Evolutionary conservation across 2,888 invertebrate species (phyloP), one percentile per base, ranked within the genome.

Genomic region (Erynnis tages): DNA sequence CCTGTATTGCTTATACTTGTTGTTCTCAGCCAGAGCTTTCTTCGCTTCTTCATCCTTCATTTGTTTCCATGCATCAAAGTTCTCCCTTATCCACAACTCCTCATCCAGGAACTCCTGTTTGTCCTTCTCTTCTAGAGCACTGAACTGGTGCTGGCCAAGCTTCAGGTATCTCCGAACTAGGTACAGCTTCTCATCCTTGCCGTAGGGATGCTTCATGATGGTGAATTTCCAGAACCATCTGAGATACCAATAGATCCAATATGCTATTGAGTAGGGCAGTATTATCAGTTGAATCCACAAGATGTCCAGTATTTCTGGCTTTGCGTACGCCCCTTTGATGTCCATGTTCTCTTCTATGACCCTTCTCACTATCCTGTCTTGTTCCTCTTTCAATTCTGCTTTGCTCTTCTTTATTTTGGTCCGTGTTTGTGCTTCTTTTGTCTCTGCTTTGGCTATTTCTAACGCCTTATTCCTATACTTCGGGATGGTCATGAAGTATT

Each of bases 301-400:
- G 5, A 97, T 92, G 78, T 97, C 95, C 43, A 85, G 72, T 13
- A 95, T 76, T 45, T 92, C 92, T 0, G 97, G 97, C 71, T 96
- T 96, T 0, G 96, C 95, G 79, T 97, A 97, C 0, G 96, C 96
- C 11, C 98, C 98, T 73, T 96, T 93, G 38, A 98, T 97, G 70
- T 97, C 97, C 94, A 98, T 96, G 71, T 97, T 97, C 61, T 97
- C 94, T 79, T 95, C 96, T 53, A 98, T 94, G 1, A 98, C 93
- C 73, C 93, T 91, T 57, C 94, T 91, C 48, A 98, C 94, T 29
- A 96, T 91, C 54, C 90, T 90, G 70, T 98, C 97, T 58, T 95
- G 92, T 76, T 96, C 95, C 61, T 94, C 94, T 74, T 93, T 95
- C 60, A 91, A 90, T 67, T 93, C 93, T 2, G 86, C 72, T 70